Base-by-base conservation (phyloP, 2,888 invertebrate genomes). In the Tipula confusa region DNA sequence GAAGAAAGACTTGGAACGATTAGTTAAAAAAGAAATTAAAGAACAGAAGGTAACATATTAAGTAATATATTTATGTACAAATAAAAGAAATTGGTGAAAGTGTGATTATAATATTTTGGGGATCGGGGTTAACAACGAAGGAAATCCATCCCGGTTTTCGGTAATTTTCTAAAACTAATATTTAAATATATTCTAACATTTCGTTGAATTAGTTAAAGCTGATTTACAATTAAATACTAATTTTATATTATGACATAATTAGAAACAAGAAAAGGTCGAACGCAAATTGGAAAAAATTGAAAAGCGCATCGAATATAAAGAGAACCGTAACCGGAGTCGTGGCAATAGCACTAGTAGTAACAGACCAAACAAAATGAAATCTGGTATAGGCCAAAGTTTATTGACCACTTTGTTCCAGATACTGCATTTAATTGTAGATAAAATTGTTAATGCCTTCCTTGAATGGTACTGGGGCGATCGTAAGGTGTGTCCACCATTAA, bases 381-480 rank as follows among this genome's bases (percentile, higher is more conserved):
- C 83, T 13, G 83, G 81, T 29, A 48, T 84, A 11, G 15, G 81
- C 1, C 28, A 79, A 36, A 82, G 29, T 6, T n/a, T 84, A 6
- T 28, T 85, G 4, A 28, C 31, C 2, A 80, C 83, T 38, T 79
- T 85, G 11, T 1, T 85, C 2, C 36, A 81, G 9, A 24, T 85
- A 24, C 85, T 87, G 2, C 89, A 89, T 84, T 85, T 88, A 6
- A 18, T 88, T 1, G 83, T 86, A 6, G 88, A 89, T 84, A 85
- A 85, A 0, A 29, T 88, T 7, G 84, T 89, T 84, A 88, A 89
- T 82, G 86, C 87, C 11, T 81, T 84, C 0, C 85, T 90, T 9
- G 88, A 87, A n/a, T 88, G 87, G 86, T 88, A 87, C 86, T 86
- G 86, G 84, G 89, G 89, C 0, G 86, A 87, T 0, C 87, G 85